Evolutionary conservation across 2,888 invertebrate species (phyloP).

Genomic region (Synanthedon tipuliformis): DNA sequence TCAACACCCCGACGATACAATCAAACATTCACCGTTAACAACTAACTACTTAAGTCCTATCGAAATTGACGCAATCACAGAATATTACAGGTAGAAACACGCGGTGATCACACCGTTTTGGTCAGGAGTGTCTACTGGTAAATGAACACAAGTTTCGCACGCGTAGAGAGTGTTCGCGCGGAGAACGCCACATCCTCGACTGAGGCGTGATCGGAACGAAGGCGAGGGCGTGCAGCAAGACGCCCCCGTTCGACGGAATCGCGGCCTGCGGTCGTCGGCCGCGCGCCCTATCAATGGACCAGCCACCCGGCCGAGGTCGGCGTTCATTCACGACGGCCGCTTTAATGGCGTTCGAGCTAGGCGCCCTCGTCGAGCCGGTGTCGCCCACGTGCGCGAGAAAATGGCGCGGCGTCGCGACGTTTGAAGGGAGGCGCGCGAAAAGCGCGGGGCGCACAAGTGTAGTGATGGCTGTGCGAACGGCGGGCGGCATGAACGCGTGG

Average conservation of each 20-base stretch:
- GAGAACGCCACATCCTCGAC: conserved; percentile 68
- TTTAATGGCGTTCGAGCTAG: conserved; percentile 59
- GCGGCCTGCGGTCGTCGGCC: conserved; percentile 45
- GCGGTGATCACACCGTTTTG: conserved; percentile 38
- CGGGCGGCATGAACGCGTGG: conserved; percentile 14
- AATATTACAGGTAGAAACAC: conserved; percentile 38
- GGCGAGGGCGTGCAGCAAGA: conserved; percentile 60
- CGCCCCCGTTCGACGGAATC: conserved; percentile 46
- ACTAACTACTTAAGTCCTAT: conserved; percentile 42
- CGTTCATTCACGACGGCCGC: conserved; percentile 65
- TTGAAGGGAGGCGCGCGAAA: conserved; percentile 62
- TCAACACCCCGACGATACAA: conserved; percentile 5
- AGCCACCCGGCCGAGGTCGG: conserved; percentile 61
- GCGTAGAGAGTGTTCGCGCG: conserved; percentile 50
- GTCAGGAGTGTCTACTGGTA: conserved; percentile 49
- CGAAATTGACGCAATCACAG: conserved; percentile 62
- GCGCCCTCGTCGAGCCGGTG: conserved; percentile 39
- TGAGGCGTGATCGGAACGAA: conserved; percentile 64
- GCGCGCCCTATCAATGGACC: conserved; percentile 61
- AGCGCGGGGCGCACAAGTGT: conserved; percentile 57
- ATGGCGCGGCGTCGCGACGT: conserved; percentile 66
- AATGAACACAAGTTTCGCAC: conserved; percentile 66
- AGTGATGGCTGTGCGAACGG: conserved; percentile 32
- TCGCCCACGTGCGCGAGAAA: conserved; percentile 69
- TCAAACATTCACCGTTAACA: background rate